A percentile compares a stretch with the other conserved stretches of the same genome.
Conservation (phyloP, 2,797 vertebrate species). For the Pipistrellus kuhlii region DNA sequence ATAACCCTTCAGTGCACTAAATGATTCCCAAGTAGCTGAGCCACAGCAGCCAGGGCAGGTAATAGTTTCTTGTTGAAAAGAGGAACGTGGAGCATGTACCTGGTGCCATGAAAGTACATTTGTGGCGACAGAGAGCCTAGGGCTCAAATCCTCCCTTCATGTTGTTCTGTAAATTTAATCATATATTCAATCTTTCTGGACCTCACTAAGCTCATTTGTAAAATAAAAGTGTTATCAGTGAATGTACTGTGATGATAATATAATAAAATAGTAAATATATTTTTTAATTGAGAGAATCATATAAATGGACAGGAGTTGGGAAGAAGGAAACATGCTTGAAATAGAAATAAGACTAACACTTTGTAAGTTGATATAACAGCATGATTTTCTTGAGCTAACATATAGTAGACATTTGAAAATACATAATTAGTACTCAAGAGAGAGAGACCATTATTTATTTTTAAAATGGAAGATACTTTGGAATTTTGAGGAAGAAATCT, state of each 20-base stretch:
- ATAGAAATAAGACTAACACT: neutral
- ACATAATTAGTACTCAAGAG: neutral
- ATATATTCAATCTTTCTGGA: neutral
- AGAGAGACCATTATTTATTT: neutral
- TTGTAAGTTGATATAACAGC: neutral
- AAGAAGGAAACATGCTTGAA: neutral
- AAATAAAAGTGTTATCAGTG: neutral
- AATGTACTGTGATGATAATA: neutral
- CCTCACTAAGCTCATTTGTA: neutral
- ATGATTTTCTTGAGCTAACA: neutral
- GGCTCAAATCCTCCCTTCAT: neutral
- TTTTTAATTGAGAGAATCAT: neutral
- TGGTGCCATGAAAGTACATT: neutral
- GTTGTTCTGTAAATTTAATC: neutral
- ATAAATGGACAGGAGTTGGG: neutral
- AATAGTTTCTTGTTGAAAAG: neutral
- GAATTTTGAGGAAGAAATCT: neutral
- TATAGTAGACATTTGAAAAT: neutral
- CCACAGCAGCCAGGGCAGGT: neutral
- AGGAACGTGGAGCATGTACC: neutral
- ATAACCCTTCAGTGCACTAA: neutral
- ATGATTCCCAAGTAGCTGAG: neutral
- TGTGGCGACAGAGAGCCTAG: neutral
- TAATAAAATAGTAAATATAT: neutral
- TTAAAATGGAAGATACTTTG: neutral